phyloP scores from a whole-genome alignment of 2,113 vertebrate genomes.

The Cepphus grylle region DNA sequence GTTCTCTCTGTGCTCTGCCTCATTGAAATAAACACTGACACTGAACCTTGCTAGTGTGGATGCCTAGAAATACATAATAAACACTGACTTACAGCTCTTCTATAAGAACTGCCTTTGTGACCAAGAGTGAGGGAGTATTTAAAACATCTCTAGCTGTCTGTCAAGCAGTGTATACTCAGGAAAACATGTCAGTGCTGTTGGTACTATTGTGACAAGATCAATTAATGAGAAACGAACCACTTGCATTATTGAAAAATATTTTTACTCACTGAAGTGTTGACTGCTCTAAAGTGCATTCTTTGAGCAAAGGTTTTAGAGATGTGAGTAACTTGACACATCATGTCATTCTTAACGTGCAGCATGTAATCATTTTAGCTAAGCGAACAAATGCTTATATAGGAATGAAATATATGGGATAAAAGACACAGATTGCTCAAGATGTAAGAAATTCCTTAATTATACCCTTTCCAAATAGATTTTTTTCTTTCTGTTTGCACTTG shows the following conservation, averaged over 20 bases:
- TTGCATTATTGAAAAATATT: not conserved
- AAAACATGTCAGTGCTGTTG: not conserved
- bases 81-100: not conserved
- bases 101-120: not conserved
- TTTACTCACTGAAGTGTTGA: not conserved
- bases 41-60: not conserved
- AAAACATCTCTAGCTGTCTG: not conserved
- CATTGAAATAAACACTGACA: not conserved
- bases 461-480: not conserved
- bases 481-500: not conserved
- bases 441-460: not conserved
- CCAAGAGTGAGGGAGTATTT: not conserved
- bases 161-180: not conserved
- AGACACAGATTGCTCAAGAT: not conserved
- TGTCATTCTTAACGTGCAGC: not conserved
- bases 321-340: not conserved
- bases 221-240: not conserved
- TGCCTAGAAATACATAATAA: not conserved
- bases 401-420: not conserved
- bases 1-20: not conserved
- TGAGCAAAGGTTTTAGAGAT: not conserved
- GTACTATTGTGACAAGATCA: not conserved
- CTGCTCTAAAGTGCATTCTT: not conserved
- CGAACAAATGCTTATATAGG: not conserved
- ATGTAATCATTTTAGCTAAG: not conserved